phyloP scores from a whole-genome alignment of 37 sponge, comb jelly and placozoan genomes.

The Theonella swinhoei region DNA sequence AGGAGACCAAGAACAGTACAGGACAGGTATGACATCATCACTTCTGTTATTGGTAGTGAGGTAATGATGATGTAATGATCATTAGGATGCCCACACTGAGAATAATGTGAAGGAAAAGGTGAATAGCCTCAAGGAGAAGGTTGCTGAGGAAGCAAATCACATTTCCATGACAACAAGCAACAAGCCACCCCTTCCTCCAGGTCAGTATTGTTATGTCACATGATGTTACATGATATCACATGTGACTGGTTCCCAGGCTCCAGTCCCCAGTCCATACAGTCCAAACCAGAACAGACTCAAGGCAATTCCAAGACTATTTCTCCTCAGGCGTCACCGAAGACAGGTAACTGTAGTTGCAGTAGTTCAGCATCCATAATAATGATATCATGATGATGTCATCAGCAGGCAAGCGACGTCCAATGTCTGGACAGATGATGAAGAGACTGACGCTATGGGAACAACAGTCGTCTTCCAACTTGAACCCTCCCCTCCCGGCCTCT shows the following conservation, averaged over 20 bases:
- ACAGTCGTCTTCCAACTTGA: neutral
- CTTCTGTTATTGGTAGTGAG: too few relatives aligned
- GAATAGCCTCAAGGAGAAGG: neutral
- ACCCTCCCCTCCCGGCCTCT: neutral
- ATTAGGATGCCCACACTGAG: neutral
- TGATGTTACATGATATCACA: neutral
- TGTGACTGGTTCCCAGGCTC: neutral
- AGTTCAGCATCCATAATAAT: neutral
- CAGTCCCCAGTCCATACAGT: neutral
- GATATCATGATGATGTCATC: neutral
- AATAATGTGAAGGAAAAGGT: neutral
- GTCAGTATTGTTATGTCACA: too few relatives aligned
- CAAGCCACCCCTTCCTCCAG: neutral
- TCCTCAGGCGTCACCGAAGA: slow-evolving; percentile 3
- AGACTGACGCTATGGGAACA: slow-evolving; percentile 29
- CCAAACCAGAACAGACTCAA: neutral
- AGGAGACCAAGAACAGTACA: neutral
- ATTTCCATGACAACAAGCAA: neutral
- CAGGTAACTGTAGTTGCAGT: neutral
- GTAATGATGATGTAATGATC: neutral
- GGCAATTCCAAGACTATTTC: too few relatives aligned
- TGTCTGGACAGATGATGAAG: slow-evolving; percentile 54
- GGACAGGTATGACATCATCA: neutral
- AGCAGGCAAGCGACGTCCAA: slow-evolving; percentile 20
- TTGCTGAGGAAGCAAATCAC: neutral